Evolutionary conservation across 2,888 invertebrate species (phyloP).

Genomic region (Drosophila putrida): DNA sequence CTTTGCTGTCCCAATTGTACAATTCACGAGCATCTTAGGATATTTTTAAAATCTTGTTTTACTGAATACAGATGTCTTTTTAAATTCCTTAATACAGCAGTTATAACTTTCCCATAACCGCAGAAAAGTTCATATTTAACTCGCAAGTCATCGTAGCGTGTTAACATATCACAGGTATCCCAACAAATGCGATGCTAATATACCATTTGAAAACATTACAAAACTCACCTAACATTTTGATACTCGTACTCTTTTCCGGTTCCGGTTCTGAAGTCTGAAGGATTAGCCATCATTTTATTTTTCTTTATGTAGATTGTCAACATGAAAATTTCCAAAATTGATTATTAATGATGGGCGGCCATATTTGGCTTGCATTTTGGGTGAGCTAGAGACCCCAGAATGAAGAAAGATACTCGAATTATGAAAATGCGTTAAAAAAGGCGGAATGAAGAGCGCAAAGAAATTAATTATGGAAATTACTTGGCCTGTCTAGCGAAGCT

Average conservation of each 20-base stretch:
- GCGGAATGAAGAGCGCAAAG: slow-evolving; percentile 67
- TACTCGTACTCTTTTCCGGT: background rate
- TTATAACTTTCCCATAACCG: too few species aligned
- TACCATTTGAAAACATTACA: background rate
- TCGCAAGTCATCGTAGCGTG: background rate
- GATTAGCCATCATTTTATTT: background rate
- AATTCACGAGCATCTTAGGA: too few species aligned
- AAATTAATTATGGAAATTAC: slow-evolving; percentile 85
- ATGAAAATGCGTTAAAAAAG: slow-evolving; percentile 71
- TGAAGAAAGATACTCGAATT: slow-evolving; percentile 47
- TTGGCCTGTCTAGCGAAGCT: slow-evolving; percentile 49
- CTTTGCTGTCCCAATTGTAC: too few species aligned
- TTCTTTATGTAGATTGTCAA: background rate
- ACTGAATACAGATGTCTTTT: too few species aligned
- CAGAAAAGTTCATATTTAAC: background rate
- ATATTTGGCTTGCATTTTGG: slow-evolving; percentile 20
- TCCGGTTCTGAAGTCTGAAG: background rate
- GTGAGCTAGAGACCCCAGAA: slow-evolving; percentile 7
- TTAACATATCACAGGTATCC: background rate
- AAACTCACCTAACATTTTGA: background rate
- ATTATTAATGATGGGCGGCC: slow-evolving; percentile 73
- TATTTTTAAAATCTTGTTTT: too few species aligned
- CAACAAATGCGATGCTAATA: background rate
- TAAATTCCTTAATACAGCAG: background rate
- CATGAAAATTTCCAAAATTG: slow-evolving; percentile 58